These are phyloP conservation scores for Ariolimax columbianus DNA, from an alignment of 2,888 invertebrate genomes.

Conservation along the genomic window DNA sequence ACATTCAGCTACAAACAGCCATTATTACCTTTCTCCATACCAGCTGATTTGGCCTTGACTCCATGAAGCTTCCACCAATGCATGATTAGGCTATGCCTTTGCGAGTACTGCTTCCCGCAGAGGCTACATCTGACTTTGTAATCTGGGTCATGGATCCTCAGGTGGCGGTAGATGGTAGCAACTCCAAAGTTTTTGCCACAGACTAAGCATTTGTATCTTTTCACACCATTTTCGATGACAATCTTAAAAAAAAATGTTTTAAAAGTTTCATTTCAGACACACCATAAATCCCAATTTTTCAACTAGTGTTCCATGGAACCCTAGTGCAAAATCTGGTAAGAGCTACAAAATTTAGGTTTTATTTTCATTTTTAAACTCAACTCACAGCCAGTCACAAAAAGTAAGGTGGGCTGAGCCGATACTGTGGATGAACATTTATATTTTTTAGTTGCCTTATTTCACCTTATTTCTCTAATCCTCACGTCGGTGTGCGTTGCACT, in stretches of 20 bases:
- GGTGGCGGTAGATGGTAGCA: conserved; percentile 44
- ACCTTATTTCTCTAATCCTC: too few species aligned
- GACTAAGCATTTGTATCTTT: conserved; percentile 24
- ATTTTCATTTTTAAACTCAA: too few species aligned
- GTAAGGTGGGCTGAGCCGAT: too few species aligned
- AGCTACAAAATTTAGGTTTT: too few species aligned
- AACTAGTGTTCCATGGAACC: too few species aligned
- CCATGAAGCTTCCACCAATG: conserved; percentile 34
- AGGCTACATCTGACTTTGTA: conserved; percentile 22
- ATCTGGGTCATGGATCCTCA: conserved; percentile 40
- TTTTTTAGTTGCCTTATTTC: too few species aligned
- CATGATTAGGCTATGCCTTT: conserved; percentile 17
- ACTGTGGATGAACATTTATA: too few species aligned
- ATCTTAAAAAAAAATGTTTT: conserved; percentile 25
- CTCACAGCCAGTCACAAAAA: too few species aligned
- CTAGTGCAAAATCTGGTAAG: too few species aligned
- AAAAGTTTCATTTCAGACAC: too few species aligned
- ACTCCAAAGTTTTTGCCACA: conserved; percentile 22
- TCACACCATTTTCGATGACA: neutral
- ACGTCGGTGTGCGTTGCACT: too few species aligned
- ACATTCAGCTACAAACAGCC: neutral
- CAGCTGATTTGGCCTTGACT: neutral
- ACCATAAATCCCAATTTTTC: too few species aligned
- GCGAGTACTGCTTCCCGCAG: conserved; percentile 34
- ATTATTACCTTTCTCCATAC: conserved; percentile 12